Evolutionary conservation across 2,888 invertebrate genomes (phyloP).

Genomic region (Liopterus haemorrhoidalis): DNA sequence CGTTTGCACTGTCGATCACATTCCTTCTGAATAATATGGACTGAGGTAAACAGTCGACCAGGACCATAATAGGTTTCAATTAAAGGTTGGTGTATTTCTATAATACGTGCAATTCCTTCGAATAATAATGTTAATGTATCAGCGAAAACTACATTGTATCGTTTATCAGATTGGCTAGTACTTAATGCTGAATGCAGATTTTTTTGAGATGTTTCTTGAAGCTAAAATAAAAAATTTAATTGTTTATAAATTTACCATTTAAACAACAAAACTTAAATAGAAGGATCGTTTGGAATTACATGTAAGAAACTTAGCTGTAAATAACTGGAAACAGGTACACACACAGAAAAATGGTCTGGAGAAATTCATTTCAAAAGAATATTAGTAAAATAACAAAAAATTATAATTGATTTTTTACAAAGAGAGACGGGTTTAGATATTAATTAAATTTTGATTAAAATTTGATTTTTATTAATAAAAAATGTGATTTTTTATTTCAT

Average conservation of each 20-base stretch:
- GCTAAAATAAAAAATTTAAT: constrained; percentile 38
- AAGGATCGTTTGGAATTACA: not conserved
- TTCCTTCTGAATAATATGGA: constrained; percentile 68
- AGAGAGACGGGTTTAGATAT: too few relatives aligned
- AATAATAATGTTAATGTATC: constrained; percentile 79
- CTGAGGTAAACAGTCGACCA: constrained; percentile 65
- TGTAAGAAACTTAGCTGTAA: too few relatives aligned
- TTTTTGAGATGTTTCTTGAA: constrained; percentile 63
- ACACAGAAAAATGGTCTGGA: too few relatives aligned
- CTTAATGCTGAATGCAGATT: constrained; percentile 63
- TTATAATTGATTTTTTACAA: too few relatives aligned
- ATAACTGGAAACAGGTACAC: constrained; percentile 26
- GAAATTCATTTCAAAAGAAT: not conserved
- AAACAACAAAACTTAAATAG: not conserved
- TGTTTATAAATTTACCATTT: constrained; percentile 4
- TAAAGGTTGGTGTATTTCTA: constrained; percentile 83
- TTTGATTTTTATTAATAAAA: too few relatives aligned
- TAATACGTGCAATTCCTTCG: constrained; percentile 75
- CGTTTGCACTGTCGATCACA: constrained; percentile 63
- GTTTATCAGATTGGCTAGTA: constrained; percentile 60
- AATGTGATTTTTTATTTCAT: too few relatives aligned
- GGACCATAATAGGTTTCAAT: constrained; percentile 85
- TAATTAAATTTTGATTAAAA: too few relatives aligned
- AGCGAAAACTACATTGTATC: constrained; percentile 72
- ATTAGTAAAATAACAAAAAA: too few relatives aligned